Base-by-base conservation (phyloP, 2,888 invertebrate species). In the Xanthia icteritia region DNA sequence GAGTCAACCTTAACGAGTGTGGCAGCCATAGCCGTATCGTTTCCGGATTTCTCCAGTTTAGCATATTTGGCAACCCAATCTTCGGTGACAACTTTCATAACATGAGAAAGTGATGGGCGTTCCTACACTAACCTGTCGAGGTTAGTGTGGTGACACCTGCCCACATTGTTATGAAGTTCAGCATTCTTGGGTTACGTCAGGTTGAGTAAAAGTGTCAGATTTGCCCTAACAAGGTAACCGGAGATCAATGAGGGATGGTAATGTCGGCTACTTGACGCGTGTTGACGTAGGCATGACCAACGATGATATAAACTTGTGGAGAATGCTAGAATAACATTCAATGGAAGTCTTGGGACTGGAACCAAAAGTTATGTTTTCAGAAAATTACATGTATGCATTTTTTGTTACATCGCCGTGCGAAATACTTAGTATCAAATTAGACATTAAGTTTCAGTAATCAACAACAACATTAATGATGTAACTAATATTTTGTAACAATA, bases 11-110 rank as follows among this genome's bases (percentile, higher is more conserved):
- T 73, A 84, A 76, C 61, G 66, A 74, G 61, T 73, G 71, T 81
- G 66, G 70, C 61, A 67, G 39, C 39, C 8, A 36, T 11, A 54
- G 54, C 74, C 48, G 67, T 42, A 75, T 73, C 79, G 76, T 86
- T 86, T 89, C 88, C 88, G 86, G 83, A 64, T 88, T 88, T 88
- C 88, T 81, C 89, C 82, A 80, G 69, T 84, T 88, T 89, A 80
- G 73, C 88, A 89, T 88, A 89, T 82, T 85, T 66, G 80, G 71
- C 77, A 81, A 36, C 56, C 51, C 64, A 75, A 79, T 76, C 79
- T 84, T 74, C 67, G 70, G 60, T 86, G 89, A 88, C 89, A 85
- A 88, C 89, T 88, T 88, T 89, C 89, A 65, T 83, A 81, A 79
- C 51, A n/a, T 72, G 63, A 82, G 86, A 86, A 86, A 86, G 86